phyloP scores from a whole-genome alignment of 2,113 vertebrate species.

The Rhinogobius similis region DNA sequence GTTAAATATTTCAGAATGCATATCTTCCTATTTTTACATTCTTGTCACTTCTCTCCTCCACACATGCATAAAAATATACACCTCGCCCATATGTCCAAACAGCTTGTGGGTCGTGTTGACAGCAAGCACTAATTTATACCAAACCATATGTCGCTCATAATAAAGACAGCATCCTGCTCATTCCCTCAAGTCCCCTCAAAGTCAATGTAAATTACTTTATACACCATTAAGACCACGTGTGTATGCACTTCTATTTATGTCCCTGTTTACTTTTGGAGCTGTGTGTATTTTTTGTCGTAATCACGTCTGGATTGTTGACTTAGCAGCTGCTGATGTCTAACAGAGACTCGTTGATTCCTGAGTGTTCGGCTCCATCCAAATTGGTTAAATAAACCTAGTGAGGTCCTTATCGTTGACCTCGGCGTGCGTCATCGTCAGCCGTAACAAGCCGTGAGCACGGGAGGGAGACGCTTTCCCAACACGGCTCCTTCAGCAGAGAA shows the following conservation, averaged over 20 bases:
- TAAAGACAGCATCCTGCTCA: no score
- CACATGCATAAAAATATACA: no score
- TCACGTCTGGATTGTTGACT: constrained; percentile 8
- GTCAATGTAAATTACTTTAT: constrained; percentile 20
- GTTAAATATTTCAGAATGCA: neutral
- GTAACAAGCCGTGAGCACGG: no score
- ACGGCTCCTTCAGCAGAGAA: no score
- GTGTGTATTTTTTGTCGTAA: neutral
- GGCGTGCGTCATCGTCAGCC: no score
- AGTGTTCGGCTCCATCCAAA: constrained; percentile 66
- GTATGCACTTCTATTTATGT: no score
- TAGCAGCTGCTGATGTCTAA: constrained; percentile 68
- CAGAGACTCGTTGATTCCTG: no score
- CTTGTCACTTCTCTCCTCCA: neutral
- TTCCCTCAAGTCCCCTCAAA: constrained; percentile 28
- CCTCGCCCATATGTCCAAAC: constrained; percentile 30
- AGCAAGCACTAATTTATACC: constrained; percentile 10
- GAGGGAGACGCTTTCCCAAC: no score
- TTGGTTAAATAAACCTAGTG: no score
- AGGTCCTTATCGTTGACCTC: no score
- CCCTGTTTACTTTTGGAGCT: no score
- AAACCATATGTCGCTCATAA: constrained; percentile 29
- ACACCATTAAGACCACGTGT: neutral
- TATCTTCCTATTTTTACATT: neutral
- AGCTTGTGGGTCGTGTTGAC: no score